A percentile compares a stretch with the other conserved stretches of the same genome.
phyloP scores from a whole-genome alignment of 2,797 vertebrate genomes.

The Notolabrus celidotus region DNA sequence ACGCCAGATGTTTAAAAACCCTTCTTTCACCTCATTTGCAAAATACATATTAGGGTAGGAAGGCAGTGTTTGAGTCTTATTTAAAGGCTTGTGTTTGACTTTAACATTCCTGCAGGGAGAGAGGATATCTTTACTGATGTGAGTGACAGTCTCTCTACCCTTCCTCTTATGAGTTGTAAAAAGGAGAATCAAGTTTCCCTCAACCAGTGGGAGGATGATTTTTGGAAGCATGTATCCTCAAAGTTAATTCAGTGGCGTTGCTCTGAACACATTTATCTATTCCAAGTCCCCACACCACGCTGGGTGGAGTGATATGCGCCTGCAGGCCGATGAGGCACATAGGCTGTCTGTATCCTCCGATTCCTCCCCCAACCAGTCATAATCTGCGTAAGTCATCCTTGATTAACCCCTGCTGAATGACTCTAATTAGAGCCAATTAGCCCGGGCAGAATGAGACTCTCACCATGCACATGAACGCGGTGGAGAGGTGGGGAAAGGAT shows the following conservation, averaged over 20 bases:
- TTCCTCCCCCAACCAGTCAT: conserved; percentile 65
- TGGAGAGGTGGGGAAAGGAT: conserved; percentile 53
- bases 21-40: conserved; percentile 4
- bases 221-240: conserved; percentile 19
- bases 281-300: conserved; percentile 38
- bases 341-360: conserved; percentile 55
- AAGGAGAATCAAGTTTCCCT: conserved; percentile 27
- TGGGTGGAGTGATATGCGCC: conserved; percentile 57
- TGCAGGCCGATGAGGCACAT: conserved; percentile 34
- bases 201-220: conserved; percentile 14
- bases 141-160: neutral
- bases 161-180: neutral
- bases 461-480: conserved; percentile 73
- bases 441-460: conserved; percentile 73
- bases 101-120: neutral
- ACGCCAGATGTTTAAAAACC: conserved; percentile 18
- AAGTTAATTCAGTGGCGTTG: conserved; percentile 15
- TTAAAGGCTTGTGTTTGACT: neutral
- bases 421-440: conserved; percentile 96
- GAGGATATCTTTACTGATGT: neutral
- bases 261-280: conserved; percentile 49
- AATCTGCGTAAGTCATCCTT: conserved; percentile 82
- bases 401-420: conserved; percentile 92
- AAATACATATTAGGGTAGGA: neutral
- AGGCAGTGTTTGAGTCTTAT: neutral